Conservation (phyloP, 1,140 invertebrate species). For the Megalopta genalis region DNA sequence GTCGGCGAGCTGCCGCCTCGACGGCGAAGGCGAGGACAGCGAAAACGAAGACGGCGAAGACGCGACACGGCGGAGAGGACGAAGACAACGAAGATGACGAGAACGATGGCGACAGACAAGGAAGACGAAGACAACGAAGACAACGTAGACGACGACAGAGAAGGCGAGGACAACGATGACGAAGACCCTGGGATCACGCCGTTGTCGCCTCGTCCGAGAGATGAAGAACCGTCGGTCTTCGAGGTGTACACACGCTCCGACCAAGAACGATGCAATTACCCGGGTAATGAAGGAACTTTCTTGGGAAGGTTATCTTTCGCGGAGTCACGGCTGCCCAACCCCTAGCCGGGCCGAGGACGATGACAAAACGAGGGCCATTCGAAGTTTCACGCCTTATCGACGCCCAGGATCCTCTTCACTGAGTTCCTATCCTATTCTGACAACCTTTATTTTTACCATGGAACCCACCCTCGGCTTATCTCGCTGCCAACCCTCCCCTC, state of each 20-base stretch:
- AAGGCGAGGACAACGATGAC: too few species aligned
- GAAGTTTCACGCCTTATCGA: conserved; percentile 49
- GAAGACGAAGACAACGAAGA: too few species aligned
- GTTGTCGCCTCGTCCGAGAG: conserved; percentile 21
- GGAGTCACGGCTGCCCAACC: conserved; percentile 39
- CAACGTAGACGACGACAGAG: too few species aligned
- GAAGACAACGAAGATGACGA: too few species aligned
- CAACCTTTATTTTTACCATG: conserved; percentile 40
- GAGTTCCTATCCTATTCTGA: background rate
- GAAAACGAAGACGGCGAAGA: too few species aligned
- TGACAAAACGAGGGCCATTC: conserved; percentile 19
- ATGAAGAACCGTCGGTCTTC: conserved; percentile 21
- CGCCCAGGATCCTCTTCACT: conserved; percentile 23
- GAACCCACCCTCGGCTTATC: too few species aligned
- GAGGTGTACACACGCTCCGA: conserved; percentile 54
- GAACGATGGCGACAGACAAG: too few species aligned
- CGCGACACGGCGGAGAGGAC: too few species aligned
- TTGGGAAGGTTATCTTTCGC: conserved; percentile 55
- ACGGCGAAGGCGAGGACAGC: too few species aligned
- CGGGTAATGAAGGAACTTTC: conserved; percentile 62
- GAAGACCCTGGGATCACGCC: conserved; percentile 15
- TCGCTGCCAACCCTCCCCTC: too few species aligned
- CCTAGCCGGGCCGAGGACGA: conserved; percentile 2
- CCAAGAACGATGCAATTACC: conserved; percentile 61
- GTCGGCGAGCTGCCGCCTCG: conserved; percentile 16